Evolutionary conservation across 2,888 invertebrate species (phyloP).

Genomic region (Branchinecta sandiegonensis): DNA sequence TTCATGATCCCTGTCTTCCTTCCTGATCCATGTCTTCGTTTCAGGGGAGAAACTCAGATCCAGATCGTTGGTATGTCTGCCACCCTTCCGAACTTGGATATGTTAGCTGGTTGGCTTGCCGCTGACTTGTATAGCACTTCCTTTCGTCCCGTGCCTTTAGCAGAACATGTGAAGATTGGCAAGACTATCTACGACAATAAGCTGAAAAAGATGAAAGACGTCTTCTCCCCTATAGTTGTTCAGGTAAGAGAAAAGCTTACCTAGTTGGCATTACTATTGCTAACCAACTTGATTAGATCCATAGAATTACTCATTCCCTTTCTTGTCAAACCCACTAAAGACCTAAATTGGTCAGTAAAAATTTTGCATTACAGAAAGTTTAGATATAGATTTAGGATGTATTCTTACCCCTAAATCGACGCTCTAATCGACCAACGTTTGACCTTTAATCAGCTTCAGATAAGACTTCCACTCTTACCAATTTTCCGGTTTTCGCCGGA

Average conservation of each 20-base stretch:
- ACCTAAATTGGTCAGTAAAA: no score
- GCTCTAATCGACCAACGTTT: no score
- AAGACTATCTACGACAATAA: conserved; percentile 38
- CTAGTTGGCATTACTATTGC: no score
- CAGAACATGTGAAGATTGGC: conserved; percentile 59
- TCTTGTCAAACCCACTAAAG: neutral
- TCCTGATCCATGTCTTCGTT: neutral
- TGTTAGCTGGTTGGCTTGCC: conserved; percentile 71
- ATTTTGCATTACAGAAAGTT: no score
- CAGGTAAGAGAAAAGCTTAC: neutral
- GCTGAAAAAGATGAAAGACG: conserved; percentile 24
- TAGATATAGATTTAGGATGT: no score
- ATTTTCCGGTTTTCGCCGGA: no score
- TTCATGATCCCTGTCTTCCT: no score
- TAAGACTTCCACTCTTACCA: no score
- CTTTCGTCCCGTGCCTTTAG: conserved; percentile 76
- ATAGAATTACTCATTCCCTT: conserved; percentile 9
- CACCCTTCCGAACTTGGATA: conserved; percentile 72
- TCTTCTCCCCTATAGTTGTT: conserved; percentile 19
- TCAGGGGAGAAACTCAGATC: conserved; percentile 40
- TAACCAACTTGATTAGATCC: neutral
- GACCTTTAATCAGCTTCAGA: no score
- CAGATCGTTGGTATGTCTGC: conserved; percentile 97
- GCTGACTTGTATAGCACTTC: conserved; percentile 72
- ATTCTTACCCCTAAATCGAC: no score